Percentiles rank a stretch among this genome's conserved stretches.
Evolutionary conservation across 2,797 vertebrate genomes (phyloP).

Genomic region (Falco naumanni): DNA sequence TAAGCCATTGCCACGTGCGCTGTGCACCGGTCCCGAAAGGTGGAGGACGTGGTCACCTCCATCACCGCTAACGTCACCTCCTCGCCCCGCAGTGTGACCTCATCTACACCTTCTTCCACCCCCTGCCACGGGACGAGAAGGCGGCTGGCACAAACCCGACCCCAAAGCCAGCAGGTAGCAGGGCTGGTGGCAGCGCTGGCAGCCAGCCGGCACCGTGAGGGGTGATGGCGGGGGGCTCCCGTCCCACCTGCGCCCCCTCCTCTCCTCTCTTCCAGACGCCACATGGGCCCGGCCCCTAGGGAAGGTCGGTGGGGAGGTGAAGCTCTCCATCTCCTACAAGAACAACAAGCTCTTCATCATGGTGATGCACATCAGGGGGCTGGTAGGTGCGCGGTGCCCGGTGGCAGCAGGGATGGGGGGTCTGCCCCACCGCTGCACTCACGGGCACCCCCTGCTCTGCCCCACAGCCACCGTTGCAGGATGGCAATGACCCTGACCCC

Average conservation of each 20-base stretch:
- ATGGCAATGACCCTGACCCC: constrained; percentile 93
- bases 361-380: constrained; percentile 96
- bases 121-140: constrained; percentile 88
- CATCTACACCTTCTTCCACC: constrained; percentile 94
- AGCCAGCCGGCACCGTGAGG: rapidly evolving
- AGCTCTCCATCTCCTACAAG: constrained; percentile 95
- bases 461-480: constrained; percentile 87
- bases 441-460: background rate
- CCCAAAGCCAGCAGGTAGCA: constrained; percentile 85
- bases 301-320: constrained; percentile 91
- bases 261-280: constrained; percentile 76
- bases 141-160: constrained; percentile 71
- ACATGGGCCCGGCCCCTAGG: constrained; percentile 85
- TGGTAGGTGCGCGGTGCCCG: constrained; percentile 80
- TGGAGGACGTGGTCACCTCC: rapidly evolving
- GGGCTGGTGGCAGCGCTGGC: background rate
- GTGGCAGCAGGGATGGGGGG: rapidly evolving
- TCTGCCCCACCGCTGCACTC: rapidly evolving
- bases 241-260: rapidly evolving
- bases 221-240: background rate
- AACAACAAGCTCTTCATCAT: constrained; percentile 97
- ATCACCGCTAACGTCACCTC: background rate
- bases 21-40: rapidly evolving
- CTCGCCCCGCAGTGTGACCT: constrained; percentile 86
- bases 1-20: no score